Percentiles rank a stretch among this genome's conserved stretches.
These are phyloP conservation scores for Drosophila trapezifrons DNA, from an alignment of 1,140 invertebrate genomes.

Conservation along the genomic window DNA sequence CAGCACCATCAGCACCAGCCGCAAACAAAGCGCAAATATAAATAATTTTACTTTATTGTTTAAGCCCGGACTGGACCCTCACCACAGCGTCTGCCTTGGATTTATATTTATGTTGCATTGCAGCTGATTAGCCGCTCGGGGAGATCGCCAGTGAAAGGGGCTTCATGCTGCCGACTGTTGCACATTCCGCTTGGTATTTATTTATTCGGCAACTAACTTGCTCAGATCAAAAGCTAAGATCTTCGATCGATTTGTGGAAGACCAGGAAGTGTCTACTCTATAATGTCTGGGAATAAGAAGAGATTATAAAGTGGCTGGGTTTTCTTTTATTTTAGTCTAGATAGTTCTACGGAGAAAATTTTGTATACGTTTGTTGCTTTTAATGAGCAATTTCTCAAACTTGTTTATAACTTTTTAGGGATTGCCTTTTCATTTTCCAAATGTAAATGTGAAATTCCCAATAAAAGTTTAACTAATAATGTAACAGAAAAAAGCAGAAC, in stretches of 20 bases:
- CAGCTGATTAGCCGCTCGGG: slow-evolving; percentile 39
- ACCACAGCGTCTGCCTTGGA: slow-evolving; percentile 22
- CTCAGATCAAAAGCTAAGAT: slow-evolving; percentile 24
- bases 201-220: slow-evolving; percentile 49
- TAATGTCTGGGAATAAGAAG: slow-evolving; percentile 1
- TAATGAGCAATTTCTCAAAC: not conserved
- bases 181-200: slow-evolving; percentile 52
- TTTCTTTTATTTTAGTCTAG: too few species aligned
- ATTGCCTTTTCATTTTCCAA: not conserved
- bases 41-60: slow-evolving; percentile 81
- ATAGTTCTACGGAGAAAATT: not conserved
- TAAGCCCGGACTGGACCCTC: slow-evolving; percentile 31
- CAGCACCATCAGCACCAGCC: slow-evolving; percentile 9
- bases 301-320: slow-evolving; percentile 1
- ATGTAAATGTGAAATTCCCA: not conserved
- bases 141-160: slow-evolving; percentile 12
- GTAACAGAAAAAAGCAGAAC: too few species aligned
- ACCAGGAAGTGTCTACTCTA: slow-evolving; percentile 1
- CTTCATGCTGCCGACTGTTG: slow-evolving; percentile 34
- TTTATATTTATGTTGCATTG: slow-evolving; percentile 49
- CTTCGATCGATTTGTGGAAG: not conserved
- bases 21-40: slow-evolving; percentile 59
- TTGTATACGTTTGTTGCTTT: not conserved
- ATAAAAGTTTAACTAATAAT: not conserved
- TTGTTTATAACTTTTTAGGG: not conserved